Evolutionary conservation across 2,888 invertebrate genomes (phyloP), one percentile per base, ranked within the genome.

Genomic region (Sycophila texana): DNA sequence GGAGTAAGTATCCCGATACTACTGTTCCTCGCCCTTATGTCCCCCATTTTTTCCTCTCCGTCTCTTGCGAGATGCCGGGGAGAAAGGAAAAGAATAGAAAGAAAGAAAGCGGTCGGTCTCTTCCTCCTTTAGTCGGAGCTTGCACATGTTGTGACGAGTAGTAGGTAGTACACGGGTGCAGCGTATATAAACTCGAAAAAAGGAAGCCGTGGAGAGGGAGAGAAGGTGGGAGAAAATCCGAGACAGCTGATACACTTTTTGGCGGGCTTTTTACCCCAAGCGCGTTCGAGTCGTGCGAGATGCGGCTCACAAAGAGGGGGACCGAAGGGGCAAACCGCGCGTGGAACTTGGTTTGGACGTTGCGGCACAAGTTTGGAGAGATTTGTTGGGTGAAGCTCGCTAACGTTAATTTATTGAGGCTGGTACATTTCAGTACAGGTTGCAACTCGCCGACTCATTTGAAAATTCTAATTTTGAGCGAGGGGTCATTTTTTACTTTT

Each of bases 231-330:
- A 84, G 82, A 84, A 86, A 86, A 85, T 86, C 83, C 86, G 84
- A 86, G 89, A 89, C 89, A 89, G 89, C 89, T 89, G 89, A 89
- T 89, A 88, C 85, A 88, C 83, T 86, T 89, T 89, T 89, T 88
- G 89, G 89, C 89, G 89, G 87, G 88, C 82, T 87, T 79, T 77
- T 20, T 70, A 74, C 74, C 74, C 68, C 68, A 26, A 67, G 26
- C 49, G 16, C 26, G 39, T 51, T 60, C 66, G 74, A 72, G 68
- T 39, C 26, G 49, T 55, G 68, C 63, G 76, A 14, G 77, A 49
- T 65, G 63, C 63, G 30, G 49, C 39, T 14, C 18, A 63, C 75
- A 77, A 76, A 78, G 63, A 68, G 51, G 77, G 22, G 58, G 51
- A 70, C 49, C 68, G 26, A 57, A 47, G 57, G 65, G 30, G 30